These are phyloP conservation scores for Neotoxoptera formosana DNA, from an alignment of 1,140 invertebrate genomes.

Conservation along the genomic window DNA sequence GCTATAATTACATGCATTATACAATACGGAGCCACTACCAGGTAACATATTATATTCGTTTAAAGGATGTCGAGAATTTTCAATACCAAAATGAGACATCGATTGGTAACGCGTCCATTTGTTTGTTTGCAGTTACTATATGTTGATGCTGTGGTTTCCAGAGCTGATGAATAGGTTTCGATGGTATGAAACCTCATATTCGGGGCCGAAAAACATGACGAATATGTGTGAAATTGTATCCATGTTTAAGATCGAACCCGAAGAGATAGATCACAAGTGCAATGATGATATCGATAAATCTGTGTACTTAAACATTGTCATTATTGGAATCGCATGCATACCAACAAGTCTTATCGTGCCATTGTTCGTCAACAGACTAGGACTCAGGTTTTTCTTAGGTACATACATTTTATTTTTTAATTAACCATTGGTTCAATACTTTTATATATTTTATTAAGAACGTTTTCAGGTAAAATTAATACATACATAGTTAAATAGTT, in stretches of 20 bases:
- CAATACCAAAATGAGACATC: neutral
- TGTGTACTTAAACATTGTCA: constrained; percentile 25
- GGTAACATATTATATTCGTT: neutral
- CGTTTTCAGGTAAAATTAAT: too few species aligned
- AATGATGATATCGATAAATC: constrained; percentile 20
- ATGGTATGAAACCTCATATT: constrained; percentile 71
- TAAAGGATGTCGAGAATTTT: neutral
- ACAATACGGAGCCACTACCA: constrained; percentile 48
- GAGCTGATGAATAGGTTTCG: constrained; percentile 88
- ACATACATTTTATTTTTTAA: neutral
- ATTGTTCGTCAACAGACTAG: constrained; percentile 40
- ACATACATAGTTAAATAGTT: too few species aligned
- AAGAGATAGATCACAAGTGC: neutral
- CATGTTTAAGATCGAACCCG: neutral
- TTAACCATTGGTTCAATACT: neutral
- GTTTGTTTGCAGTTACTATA: constrained; percentile 73
- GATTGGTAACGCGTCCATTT: neutral
- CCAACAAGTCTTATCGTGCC: constrained; percentile 45
- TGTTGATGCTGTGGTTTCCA: constrained; percentile 91
- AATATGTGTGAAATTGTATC: constrained; percentile 46
- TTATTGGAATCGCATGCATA: constrained; percentile 41
- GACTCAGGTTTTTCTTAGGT: constrained; percentile 51
- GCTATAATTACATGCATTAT: constrained; percentile 35
- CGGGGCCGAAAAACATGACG: neutral
- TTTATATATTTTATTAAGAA: neutral